Percentiles rank a stretch among this genome's conserved stretches.
Conservation (phyloP, 92 coral and sea anemone species). For the Umimayanthus chanpuru region DNA sequence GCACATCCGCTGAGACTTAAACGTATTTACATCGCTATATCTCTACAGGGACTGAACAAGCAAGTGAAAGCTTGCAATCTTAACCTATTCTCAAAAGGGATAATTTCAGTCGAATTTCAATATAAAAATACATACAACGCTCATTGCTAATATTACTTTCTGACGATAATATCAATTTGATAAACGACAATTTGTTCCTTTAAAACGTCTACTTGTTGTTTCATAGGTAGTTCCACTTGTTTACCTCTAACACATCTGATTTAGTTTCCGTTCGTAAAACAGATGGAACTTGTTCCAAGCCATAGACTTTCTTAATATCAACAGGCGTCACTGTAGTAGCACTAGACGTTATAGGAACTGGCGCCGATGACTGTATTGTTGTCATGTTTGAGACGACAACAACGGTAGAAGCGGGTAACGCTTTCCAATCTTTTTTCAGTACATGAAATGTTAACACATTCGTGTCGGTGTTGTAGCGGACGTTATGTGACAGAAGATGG, state of each 20-base stretch:
- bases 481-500: slow-evolving; percentile 30
- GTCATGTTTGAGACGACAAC: neutral
- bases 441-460: neutral
- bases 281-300: neutral
- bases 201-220: too few relatives aligned
- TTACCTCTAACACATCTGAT: neutral
- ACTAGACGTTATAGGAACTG: neutral
- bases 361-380: neutral
- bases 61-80: too few relatives aligned
- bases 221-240: too few relatives aligned
- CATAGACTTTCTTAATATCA: neutral
- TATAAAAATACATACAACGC: too few relatives aligned
- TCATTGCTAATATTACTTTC: too few relatives aligned
- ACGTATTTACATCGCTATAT: too few relatives aligned
- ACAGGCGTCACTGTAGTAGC: neutral
- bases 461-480: neutral
- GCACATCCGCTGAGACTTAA: too few relatives aligned
- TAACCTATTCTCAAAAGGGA: too few relatives aligned
- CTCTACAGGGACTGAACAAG: too few relatives aligned
- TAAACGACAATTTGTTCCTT: too few relatives aligned
- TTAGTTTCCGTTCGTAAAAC: neutral
- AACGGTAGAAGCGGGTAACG: neutral
- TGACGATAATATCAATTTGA: too few relatives aligned
- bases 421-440: slow-evolving; percentile 15
- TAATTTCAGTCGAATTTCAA: too few relatives aligned